phyloP scores from a whole-genome alignment of 1,140 invertebrate genomes.

The Zaprionus taronus region DNA sequence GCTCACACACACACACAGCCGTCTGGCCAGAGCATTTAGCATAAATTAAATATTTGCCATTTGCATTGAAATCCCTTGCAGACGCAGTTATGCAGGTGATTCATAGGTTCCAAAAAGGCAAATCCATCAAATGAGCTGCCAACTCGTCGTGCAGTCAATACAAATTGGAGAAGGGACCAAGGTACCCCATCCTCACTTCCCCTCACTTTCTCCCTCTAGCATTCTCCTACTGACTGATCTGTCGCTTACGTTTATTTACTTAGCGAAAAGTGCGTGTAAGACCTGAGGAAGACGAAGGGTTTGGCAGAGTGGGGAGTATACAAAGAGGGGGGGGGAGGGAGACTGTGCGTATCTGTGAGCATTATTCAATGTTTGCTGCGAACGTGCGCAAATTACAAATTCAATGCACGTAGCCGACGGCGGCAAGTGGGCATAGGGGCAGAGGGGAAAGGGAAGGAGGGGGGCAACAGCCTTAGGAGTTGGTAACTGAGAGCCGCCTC shows the following conservation, averaged over 20 bases:
- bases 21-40: conserved; percentile 46
- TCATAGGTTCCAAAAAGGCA: conserved; percentile 62
- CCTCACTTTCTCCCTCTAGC: conserved; percentile 4
- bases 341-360: conserved; percentile 64
- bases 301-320: neutral
- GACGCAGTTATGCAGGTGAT: conserved; percentile 59
- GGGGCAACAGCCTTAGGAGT: conserved; percentile 12
- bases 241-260: conserved; percentile 68
- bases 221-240: conserved; percentile 41
- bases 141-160: conserved; percentile 74
- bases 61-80: conserved; percentile 31
- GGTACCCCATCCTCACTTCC: neutral
- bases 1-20: conserved; percentile 8
- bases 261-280: conserved; percentile 58
- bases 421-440: conserved; percentile 28
- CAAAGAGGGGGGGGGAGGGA: neutral
- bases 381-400: conserved; percentile 82
- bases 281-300: neutral
- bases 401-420: conserved; percentile 77
- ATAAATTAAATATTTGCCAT: conserved; percentile 60
- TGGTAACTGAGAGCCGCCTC: conserved; percentile 14
- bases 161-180: conserved; percentile 48
- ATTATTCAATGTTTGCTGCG: conserved; percentile 80
- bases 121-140: conserved; percentile 81
- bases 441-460: neutral